Conservation (phyloP, 2,888 invertebrate species). For the Trachelus tabidus region DNA sequence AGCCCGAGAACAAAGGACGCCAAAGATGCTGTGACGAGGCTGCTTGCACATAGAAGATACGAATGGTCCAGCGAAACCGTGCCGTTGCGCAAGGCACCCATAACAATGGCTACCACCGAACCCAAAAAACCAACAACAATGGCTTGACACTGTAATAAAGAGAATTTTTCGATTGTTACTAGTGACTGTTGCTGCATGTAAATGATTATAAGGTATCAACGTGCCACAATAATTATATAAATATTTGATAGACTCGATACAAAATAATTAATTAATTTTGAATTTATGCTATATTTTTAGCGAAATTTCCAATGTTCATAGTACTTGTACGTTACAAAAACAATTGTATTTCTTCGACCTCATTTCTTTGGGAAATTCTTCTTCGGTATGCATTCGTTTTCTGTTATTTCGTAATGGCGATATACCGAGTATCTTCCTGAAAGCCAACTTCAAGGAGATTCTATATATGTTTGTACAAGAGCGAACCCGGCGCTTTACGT, state of each 20-base stretch:
- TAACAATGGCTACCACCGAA: constrained; percentile 76
- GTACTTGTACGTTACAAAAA: too few species aligned
- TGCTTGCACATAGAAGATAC: constrained; percentile 78
- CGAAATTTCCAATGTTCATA: neutral
- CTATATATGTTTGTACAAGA: neutral
- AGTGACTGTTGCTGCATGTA: neutral
- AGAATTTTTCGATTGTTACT: neutral
- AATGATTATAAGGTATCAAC: neutral
- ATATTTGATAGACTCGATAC: too few species aligned
- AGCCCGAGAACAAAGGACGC: constrained; percentile 79
- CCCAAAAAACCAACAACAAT: constrained; percentile 80
- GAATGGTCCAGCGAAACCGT: constrained; percentile 75
- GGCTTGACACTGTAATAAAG: constrained; percentile 72
- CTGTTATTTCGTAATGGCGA: neutral
- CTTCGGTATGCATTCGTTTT: neutral
- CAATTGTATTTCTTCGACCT: neutral
- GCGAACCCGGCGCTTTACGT: neutral
- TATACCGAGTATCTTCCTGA: too few species aligned
- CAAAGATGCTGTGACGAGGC: constrained; percentile 80
- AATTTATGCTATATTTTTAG: neutral
- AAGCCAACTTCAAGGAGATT: neutral
- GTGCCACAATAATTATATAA: neutral
- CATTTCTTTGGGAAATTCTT: neutral
- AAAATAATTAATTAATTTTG: neutral
- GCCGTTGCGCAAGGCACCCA: constrained; percentile 75